These are phyloP conservation scores for Catharus bicknelli DNA, from an alignment of 2,113 vertebrate genomes.

Conservation along the genomic window DNA sequence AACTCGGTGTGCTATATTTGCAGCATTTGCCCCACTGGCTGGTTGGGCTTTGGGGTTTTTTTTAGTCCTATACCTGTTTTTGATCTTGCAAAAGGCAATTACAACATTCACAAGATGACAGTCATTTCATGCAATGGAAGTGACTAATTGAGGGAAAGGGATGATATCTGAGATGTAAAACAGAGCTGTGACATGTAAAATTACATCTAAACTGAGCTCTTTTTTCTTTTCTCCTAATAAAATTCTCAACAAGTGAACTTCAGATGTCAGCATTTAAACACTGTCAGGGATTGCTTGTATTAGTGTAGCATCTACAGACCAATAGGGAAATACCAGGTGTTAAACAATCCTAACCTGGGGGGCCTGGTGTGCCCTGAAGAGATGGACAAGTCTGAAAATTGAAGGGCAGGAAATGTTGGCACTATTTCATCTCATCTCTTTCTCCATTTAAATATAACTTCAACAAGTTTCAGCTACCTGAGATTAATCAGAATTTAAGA, in stretches of 20 bases:
- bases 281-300: neutral
- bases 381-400: neutral
- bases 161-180: constrained; percentile 32
- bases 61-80: neutral
- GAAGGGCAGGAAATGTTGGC: neutral
- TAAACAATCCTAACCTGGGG: neutral
- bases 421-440: neutral
- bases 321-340: neutral
- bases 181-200: constrained; percentile 29
- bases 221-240: neutral
- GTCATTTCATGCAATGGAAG: constrained; percentile 14
- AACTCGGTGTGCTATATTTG: neutral
- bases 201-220: neutral
- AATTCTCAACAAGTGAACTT: constrained; percentile 29
- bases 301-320: neutral
- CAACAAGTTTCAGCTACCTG: neutral
- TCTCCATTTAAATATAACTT: neutral
- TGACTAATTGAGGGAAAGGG: constrained; percentile 1
- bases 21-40: neutral
- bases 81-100: constrained; percentile 26
- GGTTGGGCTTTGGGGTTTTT: neutral
- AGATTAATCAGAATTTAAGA: neutral
- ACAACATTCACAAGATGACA: neutral
- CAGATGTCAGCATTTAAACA: constrained; percentile 44
- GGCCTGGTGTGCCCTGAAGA: neutral